These are phyloP conservation scores for Penaeus vannamei DNA, from an alignment of 1,140 invertebrate genomes.

Conservation along the genomic window DNA sequence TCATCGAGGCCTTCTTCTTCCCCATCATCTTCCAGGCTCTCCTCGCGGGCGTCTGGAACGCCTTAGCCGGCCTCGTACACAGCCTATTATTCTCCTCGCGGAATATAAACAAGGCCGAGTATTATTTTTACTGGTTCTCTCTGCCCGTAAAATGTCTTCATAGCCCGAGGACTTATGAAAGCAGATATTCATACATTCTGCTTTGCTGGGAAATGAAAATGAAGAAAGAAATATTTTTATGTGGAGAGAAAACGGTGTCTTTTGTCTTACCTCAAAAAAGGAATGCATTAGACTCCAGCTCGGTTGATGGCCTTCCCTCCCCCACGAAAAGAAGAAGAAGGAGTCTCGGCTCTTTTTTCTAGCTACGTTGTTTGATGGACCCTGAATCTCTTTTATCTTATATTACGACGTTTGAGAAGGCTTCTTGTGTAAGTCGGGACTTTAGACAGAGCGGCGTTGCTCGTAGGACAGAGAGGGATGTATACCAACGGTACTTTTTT, in stretches of 20 bases:
- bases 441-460: no score
- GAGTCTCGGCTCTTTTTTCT: not conserved
- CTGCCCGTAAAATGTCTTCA: constrained; percentile 59
- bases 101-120: constrained; percentile 59
- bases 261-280: constrained; percentile 50
- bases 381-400: constrained; percentile 43
- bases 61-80: constrained; percentile 36
- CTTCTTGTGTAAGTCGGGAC: not conserved
- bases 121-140: constrained; percentile 61
- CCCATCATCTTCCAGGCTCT: constrained; percentile 21
- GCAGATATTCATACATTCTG: constrained; percentile 61
- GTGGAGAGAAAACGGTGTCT: constrained; percentile 51
- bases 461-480: no score
- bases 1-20: not conserved
- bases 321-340: not conserved
- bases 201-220: constrained; percentile 54
- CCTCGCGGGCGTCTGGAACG: no score
- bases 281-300: constrained; percentile 41
- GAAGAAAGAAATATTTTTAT: constrained; percentile 60
- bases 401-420: constrained; percentile 6
- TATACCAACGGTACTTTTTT: no score
- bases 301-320: not conserved
- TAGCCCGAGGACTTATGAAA: constrained; percentile 55
- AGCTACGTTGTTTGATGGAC: constrained; percentile 45
- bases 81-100: constrained; percentile 48